phyloP scores from a whole-genome alignment of 2,113 vertebrate species.

The Ptilorrhoa leucosticta region DNA sequence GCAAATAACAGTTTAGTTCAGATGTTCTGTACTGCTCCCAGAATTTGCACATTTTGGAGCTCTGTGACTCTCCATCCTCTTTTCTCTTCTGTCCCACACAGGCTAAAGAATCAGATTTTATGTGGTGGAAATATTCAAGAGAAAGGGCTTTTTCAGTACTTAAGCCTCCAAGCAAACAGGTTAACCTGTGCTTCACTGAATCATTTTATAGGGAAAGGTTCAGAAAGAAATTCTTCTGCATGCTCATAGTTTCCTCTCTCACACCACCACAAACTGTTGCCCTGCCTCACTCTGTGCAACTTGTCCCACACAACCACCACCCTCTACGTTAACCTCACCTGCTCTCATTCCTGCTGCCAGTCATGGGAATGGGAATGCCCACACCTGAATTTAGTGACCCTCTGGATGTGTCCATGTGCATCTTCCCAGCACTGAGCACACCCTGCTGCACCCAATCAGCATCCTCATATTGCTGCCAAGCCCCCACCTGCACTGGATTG shows the following conservation, averaged over 20 bases:
- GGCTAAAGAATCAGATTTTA: neutral
- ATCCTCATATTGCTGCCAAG: neutral
- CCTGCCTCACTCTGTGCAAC: neutral
- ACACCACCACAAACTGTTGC: neutral
- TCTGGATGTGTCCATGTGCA: neutral
- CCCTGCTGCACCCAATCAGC: neutral
- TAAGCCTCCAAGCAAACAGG: neutral
- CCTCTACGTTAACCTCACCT: fast-evolving
- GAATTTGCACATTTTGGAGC: neutral
- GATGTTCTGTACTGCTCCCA: neutral
- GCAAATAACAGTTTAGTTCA: neutral
- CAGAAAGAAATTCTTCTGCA: neutral
- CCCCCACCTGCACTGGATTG: neutral
- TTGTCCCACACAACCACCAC: neutral
- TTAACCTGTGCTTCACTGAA: neutral
- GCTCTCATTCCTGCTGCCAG: neutral
- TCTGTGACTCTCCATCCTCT: neutral
- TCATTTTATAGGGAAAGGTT: neutral
- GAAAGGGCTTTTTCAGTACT: neutral
- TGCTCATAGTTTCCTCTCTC: neutral
- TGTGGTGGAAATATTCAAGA: neutral
- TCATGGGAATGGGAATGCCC: neutral
- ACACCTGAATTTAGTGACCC: neutral
- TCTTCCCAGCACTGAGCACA: neutral
- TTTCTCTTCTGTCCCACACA: neutral